Conservation (phyloP, 2,888 invertebrate genomes). For the Drosophila pegasa region DNA sequence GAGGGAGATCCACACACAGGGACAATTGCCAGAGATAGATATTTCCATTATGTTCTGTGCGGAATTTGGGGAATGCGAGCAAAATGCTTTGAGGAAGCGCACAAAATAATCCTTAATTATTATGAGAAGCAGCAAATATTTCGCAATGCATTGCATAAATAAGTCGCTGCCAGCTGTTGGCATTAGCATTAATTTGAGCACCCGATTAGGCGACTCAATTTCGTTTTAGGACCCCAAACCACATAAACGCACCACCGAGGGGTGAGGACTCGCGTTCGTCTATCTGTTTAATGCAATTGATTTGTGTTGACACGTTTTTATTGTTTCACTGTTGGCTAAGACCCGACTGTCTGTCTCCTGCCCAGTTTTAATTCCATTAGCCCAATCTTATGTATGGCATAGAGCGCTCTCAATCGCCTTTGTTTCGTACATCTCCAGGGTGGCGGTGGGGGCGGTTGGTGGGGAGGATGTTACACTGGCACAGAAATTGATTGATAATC, state of each 20-base stretch:
- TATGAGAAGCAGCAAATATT: conserved; percentile 27
- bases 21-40: conserved; percentile 14
- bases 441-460: too few relatives aligned
- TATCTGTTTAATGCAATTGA: conserved; percentile 69
- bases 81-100: conserved; percentile 11
- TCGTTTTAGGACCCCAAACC: conserved; percentile 33
- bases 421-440: neutral
- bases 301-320: conserved; percentile 62
- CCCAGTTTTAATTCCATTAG: conserved; percentile 80
- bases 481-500: conserved; percentile 81
- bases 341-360: conserved; percentile 30
- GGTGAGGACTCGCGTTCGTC: conserved; percentile 32
- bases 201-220: conserved; percentile 59
- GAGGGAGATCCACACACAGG: neutral
- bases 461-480: conserved; percentile 19
- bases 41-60: conserved; percentile 15
- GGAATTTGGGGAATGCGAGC: conserved; percentile 2
- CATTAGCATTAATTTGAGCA: conserved; percentile 64
- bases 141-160: conserved; percentile 65
- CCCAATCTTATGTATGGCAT: conserved; percentile 15
- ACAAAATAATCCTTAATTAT: conserved; percentile 53
- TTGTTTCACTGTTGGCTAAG: conserved; percentile 1
- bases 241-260: conserved; percentile 15
- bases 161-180: conserved; percentile 74
- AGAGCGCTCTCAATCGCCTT: neutral